phyloP scores from a whole-genome alignment of 2,797 vertebrate genomes.

The Knipowitschia caucasica region DNA sequence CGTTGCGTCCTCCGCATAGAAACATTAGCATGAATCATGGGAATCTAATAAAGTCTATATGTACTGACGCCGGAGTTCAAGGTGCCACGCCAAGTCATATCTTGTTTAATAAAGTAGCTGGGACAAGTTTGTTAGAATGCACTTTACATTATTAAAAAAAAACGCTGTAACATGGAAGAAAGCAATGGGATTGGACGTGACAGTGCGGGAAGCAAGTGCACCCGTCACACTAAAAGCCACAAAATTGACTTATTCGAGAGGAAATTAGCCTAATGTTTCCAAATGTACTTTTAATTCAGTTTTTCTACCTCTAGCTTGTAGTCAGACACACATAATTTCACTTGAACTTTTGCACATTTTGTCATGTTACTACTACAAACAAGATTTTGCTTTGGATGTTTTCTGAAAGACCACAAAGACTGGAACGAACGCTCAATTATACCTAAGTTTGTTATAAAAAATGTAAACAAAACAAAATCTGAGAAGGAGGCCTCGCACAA shows the following conservation, averaged over 20 bases:
- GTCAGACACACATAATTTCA: background rate
- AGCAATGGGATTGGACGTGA: constrained; percentile 17
- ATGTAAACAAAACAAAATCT: too few relatives aligned
- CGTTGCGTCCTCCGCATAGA: constrained; percentile 8
- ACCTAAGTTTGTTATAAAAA: too few relatives aligned
- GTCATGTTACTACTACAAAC: too few relatives aligned
- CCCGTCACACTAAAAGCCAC: constrained; percentile 22
- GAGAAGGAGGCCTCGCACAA: too few relatives aligned
- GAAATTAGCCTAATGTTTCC: constrained; percentile 42
- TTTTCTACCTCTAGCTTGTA: background rate
- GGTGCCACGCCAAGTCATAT: constrained; percentile 26
- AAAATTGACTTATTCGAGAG: constrained; percentile 34
- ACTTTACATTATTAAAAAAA: constrained; percentile 51
- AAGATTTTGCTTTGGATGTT: too few relatives aligned
- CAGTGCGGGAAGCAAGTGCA: constrained; percentile 18
- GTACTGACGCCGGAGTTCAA: constrained; percentile 35
- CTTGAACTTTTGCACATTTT: too few relatives aligned
- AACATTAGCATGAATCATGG: constrained; percentile 31
- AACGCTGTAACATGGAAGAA: constrained; percentile 11
- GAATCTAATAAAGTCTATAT: constrained; percentile 40
- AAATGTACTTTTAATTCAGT: constrained; percentile 18
- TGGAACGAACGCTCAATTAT: too few relatives aligned
- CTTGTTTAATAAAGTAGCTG: constrained; percentile 22
- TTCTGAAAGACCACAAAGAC: too few relatives aligned
- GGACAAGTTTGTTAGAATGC: constrained; percentile 46